Evolutionary conservation across 1,140 invertebrate genomes (phyloP), one percentile per base, ranked within the genome.

Genomic region (Habropoda laboriosa): DNA sequence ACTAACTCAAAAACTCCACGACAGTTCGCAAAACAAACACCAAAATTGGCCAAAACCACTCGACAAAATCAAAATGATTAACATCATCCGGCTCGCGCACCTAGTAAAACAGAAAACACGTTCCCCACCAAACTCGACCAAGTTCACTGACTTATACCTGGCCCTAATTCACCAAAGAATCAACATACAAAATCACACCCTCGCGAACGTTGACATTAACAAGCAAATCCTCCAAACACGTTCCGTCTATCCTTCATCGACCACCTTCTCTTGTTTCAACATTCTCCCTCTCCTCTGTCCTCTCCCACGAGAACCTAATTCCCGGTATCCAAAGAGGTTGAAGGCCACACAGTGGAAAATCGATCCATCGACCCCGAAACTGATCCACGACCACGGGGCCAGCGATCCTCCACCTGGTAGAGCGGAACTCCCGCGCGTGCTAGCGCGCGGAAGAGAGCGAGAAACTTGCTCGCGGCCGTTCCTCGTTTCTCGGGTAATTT

Each of bases 401-500:
- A n/a, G 24, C 38, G 74, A 76, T 76, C 53, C 47, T 71, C 24
- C 70, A 73, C 58, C 77, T 55, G 70, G 18, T 24, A 47, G 47
- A 38, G 24, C 21, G 12, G 55, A 18, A 61, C 24, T 51, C 6
- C 7, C 64, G 70, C 49, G 68, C 38, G 38, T 27, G 47, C 6
- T 66, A 21, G 63, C 64, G 63, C 38, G 38, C 51, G 63, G 75
- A 53, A 67, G 74, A 80, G 51, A 60, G 51, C 55, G 64, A 35
- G 55, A n/a, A 73, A 38, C 57, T 53, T 51, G 27, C 18, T 18
- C 30, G 64, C 75, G 60, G 73, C 51, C 79, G 87, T 85, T 80
- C 84, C 81, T 72, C 83, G 87, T 88, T 87, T 85, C 88, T 67
- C 80, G 76, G 84, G 86, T 92, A 92, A 92, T 89, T 92, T 92